Percentiles rank a stretch among this genome's conserved stretches.
phyloP scores from a whole-genome alignment of 1,140 invertebrate species.

The Ips nitidus region DNA sequence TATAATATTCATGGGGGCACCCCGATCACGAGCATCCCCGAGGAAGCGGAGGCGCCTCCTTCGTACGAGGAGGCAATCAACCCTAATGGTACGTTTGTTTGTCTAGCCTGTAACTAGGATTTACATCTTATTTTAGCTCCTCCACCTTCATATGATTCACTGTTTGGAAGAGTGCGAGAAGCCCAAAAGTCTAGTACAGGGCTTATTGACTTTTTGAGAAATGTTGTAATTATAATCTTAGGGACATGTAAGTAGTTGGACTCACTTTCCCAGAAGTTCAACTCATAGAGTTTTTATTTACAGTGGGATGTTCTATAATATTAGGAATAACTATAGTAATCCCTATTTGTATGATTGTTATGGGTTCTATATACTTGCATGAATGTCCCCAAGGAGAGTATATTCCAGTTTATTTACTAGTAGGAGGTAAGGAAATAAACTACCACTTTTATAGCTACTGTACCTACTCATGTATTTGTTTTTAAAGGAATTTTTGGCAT shows the following conservation, averaged over 20 bases:
- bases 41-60: constrained; percentile 54
- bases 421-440: constrained; percentile 57
- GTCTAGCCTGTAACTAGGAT: neutral
- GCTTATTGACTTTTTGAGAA: constrained; percentile 64
- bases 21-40: constrained; percentile 34
- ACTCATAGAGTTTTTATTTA: constrained; percentile 36
- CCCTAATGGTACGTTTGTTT: constrained; percentile 57
- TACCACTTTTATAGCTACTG: neutral
- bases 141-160: constrained; percentile 68
- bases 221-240: constrained; percentile 61
- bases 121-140: constrained; percentile 54
- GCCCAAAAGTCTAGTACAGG: constrained; percentile 62
- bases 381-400: constrained; percentile 68
- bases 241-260: constrained; percentile 62
- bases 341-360: constrained; percentile 66
- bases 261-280: neutral
- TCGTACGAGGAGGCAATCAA: constrained; percentile 62
- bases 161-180: constrained; percentile 67
- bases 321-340: constrained; percentile 64
- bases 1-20: constrained; percentile 44
- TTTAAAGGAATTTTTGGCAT: constrained; percentile 60
- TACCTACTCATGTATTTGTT: neutral
- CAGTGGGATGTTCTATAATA: constrained; percentile 66
- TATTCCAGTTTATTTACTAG: constrained; percentile 70
- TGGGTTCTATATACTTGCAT: constrained; percentile 65